A percentile compares a stretch with the other conserved stretches of the same genome.
phyloP scores from a whole-genome alignment of 2,113 vertebrate species.

The Pica pica region DNA sequence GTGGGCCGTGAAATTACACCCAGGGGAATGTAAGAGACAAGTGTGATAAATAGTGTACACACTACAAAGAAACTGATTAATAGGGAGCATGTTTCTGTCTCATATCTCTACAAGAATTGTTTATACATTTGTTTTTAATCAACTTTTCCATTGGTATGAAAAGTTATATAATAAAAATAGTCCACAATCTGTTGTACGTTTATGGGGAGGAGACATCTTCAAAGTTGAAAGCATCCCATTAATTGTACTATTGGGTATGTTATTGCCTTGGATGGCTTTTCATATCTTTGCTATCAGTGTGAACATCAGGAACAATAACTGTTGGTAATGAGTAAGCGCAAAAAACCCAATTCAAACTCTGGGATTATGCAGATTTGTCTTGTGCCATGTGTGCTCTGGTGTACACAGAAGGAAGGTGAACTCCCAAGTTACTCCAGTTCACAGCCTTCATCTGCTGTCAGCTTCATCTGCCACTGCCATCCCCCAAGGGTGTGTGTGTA shows the following conservation, averaged over 20 bases:
- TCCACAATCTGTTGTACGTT: not conserved
- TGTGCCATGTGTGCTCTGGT: not conserved
- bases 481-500: not conserved
- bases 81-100: conserved; percentile 32
- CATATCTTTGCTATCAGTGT: not conserved
- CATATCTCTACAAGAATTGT: conserved; percentile 36
- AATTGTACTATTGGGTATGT: not conserved
- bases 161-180: conserved; percentile 47
- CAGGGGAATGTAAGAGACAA: conserved; percentile 45
- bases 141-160: conserved; percentile 43
- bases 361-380: not conserved
- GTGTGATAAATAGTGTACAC: conserved; percentile 36
- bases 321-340: not conserved
- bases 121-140: conserved; percentile 62
- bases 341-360: not conserved
- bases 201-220: not conserved
- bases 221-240: conserved; percentile 31
- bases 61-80: conserved; percentile 58
- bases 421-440: not conserved
- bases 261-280: not conserved
- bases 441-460: not conserved
- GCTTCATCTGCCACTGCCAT: not conserved
- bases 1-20: conserved; percentile 65
- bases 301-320: not conserved
- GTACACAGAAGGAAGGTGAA: not conserved